A percentile compares a stretch with the other conserved stretches of the same genome.
Evolutionary conservation across 2,113 vertebrate species (phyloP).

Genomic region (human (Homo sapiens)): DNA sequence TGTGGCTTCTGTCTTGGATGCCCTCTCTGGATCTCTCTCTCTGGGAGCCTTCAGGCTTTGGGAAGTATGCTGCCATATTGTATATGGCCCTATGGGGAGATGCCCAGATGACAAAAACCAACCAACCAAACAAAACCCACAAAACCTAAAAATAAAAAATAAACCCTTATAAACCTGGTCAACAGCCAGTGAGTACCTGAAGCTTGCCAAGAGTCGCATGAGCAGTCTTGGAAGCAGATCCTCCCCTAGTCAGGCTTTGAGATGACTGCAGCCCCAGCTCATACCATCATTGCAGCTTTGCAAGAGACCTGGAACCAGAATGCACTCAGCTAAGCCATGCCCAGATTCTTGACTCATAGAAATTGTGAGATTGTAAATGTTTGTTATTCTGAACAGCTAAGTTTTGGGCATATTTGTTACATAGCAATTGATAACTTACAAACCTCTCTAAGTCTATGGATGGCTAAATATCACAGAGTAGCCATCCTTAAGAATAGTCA

Average conservation of each 20-base stretch:
- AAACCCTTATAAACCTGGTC: background rate
- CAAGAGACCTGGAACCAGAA: background rate
- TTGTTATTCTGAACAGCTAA: background rate
- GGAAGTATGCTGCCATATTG: too few relatives aligned
- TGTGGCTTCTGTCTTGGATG: background rate
- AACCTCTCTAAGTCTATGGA: background rate
- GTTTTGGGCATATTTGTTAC: background rate
- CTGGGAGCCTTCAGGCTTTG: background rate
- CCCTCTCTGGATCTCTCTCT: background rate
- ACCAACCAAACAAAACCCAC: too few relatives aligned
- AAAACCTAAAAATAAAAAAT: too few relatives aligned
- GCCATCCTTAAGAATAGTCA: background rate
- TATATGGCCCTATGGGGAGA: background rate
- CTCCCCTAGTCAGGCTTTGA: background rate
- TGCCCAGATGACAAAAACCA: background rate
- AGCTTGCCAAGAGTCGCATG: background rate
- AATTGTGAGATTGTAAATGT: background rate
- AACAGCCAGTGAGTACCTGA: background rate
- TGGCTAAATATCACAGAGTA: background rate
- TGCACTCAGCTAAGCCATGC: background rate
- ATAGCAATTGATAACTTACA: background rate
- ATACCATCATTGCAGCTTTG: background rate
- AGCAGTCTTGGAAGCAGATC: background rate
- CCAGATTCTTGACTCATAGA: background rate
- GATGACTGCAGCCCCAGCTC: accelerated